Evolutionary conservation across 2,113 vertebrate species (phyloP), one percentile per base, ranked within the genome.

Genomic region (Eretmochelys imbricata): DNA sequence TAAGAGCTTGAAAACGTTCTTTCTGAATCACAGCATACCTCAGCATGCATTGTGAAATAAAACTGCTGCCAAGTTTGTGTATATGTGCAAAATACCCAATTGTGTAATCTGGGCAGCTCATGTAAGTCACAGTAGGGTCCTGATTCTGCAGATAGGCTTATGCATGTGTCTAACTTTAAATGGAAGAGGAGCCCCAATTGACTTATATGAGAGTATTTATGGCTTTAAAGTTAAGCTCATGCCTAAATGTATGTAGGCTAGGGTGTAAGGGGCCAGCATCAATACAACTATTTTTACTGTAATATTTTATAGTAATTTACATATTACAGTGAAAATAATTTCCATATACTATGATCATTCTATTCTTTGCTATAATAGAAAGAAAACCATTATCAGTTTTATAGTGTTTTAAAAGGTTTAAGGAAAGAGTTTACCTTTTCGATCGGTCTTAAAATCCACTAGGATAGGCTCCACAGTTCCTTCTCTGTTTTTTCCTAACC

Each of bases 391-490:
- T 8, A 2, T 19, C 24, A 17, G 50, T 2, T 49, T 54, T 17
- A 50, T 13, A 3, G 13, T 65, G 38, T 19, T 49, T 0, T 24
- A 6, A 2, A 31, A 31, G 29, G 9, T 0, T 49, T 8, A 1
- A 35, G 57, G 89, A 88, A 93, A 89, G n/a, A 19, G 65, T 92
- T 98, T 89, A 99, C 99, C 99, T 99, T 99, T 99, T 82, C 99
- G 98, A 94, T 99, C 99, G 0, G 99, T 99, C 97, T 99, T 99
- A 96, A 99, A 99, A 95, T 99, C 99, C 5, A 99, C 99, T 54
- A 99, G 96, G 96, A 99, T 99, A 10, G 99, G 99, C 88, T 99
- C 99, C 85, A 99, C 99, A 2, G 99, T 99, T 54, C 99, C 99
- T 98, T 99, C 99, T 51, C 99, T 99, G 98, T 99, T 99, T 97